phyloP scores from a whole-genome alignment of 1,140 invertebrate species.

The Megalopta genalis region DNA sequence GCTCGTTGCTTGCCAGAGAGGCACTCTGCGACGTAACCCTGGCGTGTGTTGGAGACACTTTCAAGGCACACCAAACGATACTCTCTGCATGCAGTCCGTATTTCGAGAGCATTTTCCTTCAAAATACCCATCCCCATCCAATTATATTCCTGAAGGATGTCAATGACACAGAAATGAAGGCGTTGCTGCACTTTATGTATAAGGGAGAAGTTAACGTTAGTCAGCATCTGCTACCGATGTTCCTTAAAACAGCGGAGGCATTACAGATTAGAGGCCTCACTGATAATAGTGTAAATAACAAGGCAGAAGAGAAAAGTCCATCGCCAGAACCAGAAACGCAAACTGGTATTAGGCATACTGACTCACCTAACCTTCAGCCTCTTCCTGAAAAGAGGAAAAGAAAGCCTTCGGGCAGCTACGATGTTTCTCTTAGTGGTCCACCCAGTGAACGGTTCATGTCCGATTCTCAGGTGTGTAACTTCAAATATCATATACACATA shows the following conservation, averaged over 20 bases:
- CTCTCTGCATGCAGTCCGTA: slow-evolving; percentile 96
- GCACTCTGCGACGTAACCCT: slow-evolving; percentile 95
- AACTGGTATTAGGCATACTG: slow-evolving; percentile 68
- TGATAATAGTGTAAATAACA: slow-evolving; percentile 86
- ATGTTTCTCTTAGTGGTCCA: slow-evolving; percentile 84
- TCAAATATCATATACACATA: neutral
- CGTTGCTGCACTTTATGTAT: slow-evolving; percentile 94
- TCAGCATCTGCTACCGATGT: slow-evolving; percentile 91
- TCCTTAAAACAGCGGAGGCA: slow-evolving; percentile 94
- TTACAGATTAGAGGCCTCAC: slow-evolving; percentile 94
- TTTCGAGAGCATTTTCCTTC: slow-evolving; percentile 95
- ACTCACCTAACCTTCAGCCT: slow-evolving; percentile 73
- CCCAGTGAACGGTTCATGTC: slow-evolving; percentile 83
- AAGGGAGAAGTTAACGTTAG: slow-evolving; percentile 94
- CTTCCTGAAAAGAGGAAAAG: slow-evolving; percentile 85
- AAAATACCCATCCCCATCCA: slow-evolving; percentile 94
- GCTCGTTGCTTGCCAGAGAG: slow-evolving; percentile 91
- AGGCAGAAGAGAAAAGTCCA: slow-evolving; percentile 73
- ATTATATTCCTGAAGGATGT: slow-evolving; percentile 96
- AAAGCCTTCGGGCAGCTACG: slow-evolving; percentile 85
- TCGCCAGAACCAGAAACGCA: slow-evolving; percentile 75
- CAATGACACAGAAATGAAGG: slow-evolving; percentile 91
- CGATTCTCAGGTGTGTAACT: slow-evolving; percentile 82
- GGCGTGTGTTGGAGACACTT: slow-evolving; percentile 94
- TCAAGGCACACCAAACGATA: slow-evolving; percentile 96